Conservation (phyloP, 2,113 vertebrate species). For the Leucoraja erinaceus region DNA sequence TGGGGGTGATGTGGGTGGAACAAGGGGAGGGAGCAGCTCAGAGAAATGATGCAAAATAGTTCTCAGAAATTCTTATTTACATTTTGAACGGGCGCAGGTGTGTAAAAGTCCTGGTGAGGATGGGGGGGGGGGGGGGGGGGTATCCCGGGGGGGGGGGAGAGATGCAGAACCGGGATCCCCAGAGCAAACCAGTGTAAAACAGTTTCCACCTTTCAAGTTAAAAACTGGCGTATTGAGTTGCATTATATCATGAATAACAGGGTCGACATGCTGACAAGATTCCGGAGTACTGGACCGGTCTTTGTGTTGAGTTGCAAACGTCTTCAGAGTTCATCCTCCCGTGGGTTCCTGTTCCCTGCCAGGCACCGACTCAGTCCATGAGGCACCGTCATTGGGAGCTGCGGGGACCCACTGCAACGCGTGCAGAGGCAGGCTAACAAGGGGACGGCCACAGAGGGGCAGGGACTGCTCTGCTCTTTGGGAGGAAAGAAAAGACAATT, state of each 20-base stretch:
- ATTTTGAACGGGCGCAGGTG: conserved; percentile 48
- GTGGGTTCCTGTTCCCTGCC: conserved; percentile 47
- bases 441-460: not conserved
- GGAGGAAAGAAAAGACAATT: too few relatives aligned
- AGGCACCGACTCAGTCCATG: conserved; percentile 57
- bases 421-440: conserved; percentile 49
- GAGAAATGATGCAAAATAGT: conserved; percentile 48
- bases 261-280: conserved; percentile 57
- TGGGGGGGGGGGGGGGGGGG: too few relatives aligned
- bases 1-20: conserved; percentile 42
- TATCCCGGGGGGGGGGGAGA: conserved; percentile 46
- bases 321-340: conserved; percentile 50
- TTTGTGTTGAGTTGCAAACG: conserved; percentile 48
- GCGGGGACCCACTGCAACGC: conserved; percentile 40
- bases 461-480: not conserved
- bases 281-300: conserved; percentile 47
- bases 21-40: conserved; percentile 42
- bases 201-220: conserved; percentile 53
- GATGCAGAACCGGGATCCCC: conserved; percentile 54
- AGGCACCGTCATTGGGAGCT: conserved; percentile 48
- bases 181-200: conserved; percentile 66
- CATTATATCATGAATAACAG: conserved; percentile 45
- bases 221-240: conserved; percentile 49
- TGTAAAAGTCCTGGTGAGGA: conserved; percentile 55
- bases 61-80: conserved; percentile 48